Percentiles rank a stretch among this genome's conserved stretches.
Conservation (phyloP, 2,888 invertebrate species). For the Drosophila barbarae region DNA sequence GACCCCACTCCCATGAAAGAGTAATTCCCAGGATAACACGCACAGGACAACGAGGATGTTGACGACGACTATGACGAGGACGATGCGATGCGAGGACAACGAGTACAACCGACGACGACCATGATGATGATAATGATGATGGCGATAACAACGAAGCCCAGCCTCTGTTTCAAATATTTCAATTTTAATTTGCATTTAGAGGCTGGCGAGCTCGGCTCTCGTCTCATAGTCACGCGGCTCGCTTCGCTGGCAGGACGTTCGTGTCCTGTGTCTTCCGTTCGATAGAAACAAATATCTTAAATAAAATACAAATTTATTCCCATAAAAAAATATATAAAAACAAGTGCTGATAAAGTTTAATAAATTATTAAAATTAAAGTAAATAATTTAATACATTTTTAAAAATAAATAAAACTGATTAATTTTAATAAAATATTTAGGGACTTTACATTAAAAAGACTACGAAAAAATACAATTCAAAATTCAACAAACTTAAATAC, state of each 20-base stretch:
- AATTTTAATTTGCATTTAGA: conserved; percentile 73
- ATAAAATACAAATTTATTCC: background rate
- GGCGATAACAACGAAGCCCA: conserved; percentile 44
- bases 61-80: conserved; percentile 1
- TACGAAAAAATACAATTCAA: background rate
- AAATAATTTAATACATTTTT: background rate
- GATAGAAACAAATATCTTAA: background rate
- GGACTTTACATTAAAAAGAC: background rate
- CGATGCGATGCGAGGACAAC: conserved; percentile 41
- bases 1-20: conserved; percentile 23
- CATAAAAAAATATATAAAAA: background rate
- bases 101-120: conserved; percentile 31
- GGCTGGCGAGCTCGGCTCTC: conserved; percentile 55
- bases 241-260: conserved; percentile 71
- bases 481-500: too few species aligned
- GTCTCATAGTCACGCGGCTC: conserved; percentile 69
- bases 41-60: conserved; percentile 36
- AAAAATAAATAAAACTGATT: background rate
- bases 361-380: background rate
- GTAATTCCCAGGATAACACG: conserved; percentile 50
- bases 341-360: background rate
- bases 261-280: conserved; percentile 54
- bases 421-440: background rate
- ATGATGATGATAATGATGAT: conserved; percentile 28
- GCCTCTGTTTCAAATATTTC: conserved; percentile 63